Base-by-base conservation (phyloP, 2,888 invertebrate genomes). In the Tenthredo mesomela region DNA sequence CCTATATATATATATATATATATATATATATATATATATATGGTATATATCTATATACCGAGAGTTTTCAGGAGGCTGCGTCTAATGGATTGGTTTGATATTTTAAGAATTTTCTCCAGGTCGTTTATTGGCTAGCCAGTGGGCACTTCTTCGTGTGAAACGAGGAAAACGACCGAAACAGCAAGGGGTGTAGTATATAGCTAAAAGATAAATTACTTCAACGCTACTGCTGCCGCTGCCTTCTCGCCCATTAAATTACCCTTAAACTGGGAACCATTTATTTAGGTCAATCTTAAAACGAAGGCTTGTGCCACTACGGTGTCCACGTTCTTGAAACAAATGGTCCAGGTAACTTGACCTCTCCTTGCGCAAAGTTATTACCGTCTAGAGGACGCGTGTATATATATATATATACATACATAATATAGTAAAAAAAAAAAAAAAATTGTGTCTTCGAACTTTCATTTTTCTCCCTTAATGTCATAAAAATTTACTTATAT, bases 191-290 rank as follows among this genome's bases (percentile, higher is more conserved):
- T 40, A 33, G 33, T 29, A 75, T 84, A 85, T 84, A 75, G 86
- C 67, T 86, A 86, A 87, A 88, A 88, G 89, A 90, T 90, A 89
- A 90, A 89, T 90, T 88, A 88, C 87, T 88, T 84, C 83, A 85
- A 88, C 77, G 40, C 43, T 73, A 47, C n/a, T 40, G 70, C 37
- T 37, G 40, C 87, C 87, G 87, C 89, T 89, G 89, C 87, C 87
- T 88, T 87, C 86, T 88, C 88, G 85, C 84, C 89, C 90, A 88
- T 89, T 90, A 90, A 90, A 90, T 90, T 89, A 90, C 89, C 88
- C 85, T 82, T 61, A 80, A 80, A 80, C 21, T 40, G 40, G 25
- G 37, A n/a, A 50, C 78, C 78, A 80, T 80, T 80, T 80, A 80
- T 80, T 80, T 61, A 61, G 78, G 78, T 80, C 78, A 80, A 80